Evolutionary conservation across 2,888 invertebrate genomes (phyloP), one percentile per base, ranked within the genome.

Genomic region (Tanypteryx hageni): DNA sequence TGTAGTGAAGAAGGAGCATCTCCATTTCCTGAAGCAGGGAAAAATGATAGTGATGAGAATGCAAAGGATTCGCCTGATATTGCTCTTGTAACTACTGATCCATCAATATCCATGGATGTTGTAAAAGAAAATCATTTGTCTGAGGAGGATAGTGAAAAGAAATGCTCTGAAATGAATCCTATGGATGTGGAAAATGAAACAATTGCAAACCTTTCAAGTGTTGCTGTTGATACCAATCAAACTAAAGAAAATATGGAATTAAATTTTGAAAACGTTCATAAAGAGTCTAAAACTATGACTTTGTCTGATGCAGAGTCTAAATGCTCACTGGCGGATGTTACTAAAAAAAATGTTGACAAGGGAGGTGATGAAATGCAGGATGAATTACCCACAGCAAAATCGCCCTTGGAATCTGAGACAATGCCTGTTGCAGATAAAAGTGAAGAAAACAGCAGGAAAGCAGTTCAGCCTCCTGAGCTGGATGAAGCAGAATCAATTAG

Each of bases 401-500:
- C 64, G 58, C n/a, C 16, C 16, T 7, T 89, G 22, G 92, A 58
- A 22, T 18, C 59, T 44, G 13, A 76, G 31, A 58, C 82, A 5
- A 57, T 85, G 0, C 59, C 91, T 59, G 68, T 56, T 44, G 76
- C 92, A 56, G 92, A 85, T 0, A 76, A 11, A 27, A 27, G 16
- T 7, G 13, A 76, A 22, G 76, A 11, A 44, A 44, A 44, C 44
- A 1, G 1, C 44, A 44, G 44, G 27, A 76, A 76, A 13, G 27
- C 27, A 22, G 13, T 5, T 44, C 10, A 76, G 2, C 68, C 44
- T 10, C 89, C 31, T 44, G 44, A 76, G 44, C 56, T 59, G 22
- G 18, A 27, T 22, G 92, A 92, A 64, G 57, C 64, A 3, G 92
- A 92, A 31, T 57, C 82, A 9, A 92, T 84, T 0, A 92, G 61